A percentile compares a stretch with the other conserved stretches of the same genome.
These are phyloP conservation scores for Tringa solitaria DNA, from an alignment of 2,113 vertebrate genomes.

Conservation along the genomic window DNA sequence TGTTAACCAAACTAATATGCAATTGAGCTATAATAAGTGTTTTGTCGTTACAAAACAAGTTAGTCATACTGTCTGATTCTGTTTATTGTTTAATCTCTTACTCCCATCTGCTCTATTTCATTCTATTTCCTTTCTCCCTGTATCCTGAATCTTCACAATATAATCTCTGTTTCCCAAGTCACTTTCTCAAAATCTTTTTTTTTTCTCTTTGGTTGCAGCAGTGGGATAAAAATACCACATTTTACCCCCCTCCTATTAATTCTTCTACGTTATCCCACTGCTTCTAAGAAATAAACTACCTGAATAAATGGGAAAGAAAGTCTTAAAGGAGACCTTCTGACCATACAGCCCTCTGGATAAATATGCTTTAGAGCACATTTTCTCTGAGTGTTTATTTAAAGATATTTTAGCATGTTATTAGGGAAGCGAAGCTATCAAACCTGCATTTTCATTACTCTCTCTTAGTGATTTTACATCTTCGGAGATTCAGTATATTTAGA, in stretches of 20 bases:
- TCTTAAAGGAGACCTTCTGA: neutral
- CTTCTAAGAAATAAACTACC: neutral
- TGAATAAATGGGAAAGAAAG: neutral
- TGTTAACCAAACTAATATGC: neutral
- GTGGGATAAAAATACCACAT: neutral
- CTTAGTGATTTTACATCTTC: neutral
- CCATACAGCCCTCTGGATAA: neutral
- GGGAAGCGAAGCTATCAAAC: neutral
- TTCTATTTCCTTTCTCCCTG: neutral
- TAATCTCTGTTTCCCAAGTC: neutral
- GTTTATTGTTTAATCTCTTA: neutral
- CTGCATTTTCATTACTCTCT: neutral
- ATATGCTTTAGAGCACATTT: neutral
- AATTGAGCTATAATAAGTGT: neutral
- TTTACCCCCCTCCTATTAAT: neutral
- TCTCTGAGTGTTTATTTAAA: neutral
- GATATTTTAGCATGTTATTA: neutral
- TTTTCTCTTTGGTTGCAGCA: neutral
- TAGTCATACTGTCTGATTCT: neutral
- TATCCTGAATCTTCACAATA: neutral
- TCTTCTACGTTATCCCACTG: neutral
- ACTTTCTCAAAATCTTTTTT: neutral
- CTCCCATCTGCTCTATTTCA: neutral
- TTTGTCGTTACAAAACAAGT: neutral
- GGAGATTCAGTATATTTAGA: neutral